These are phyloP conservation scores for Diabrotica undecimpunctata DNA, from an alignment of 1,140 invertebrate species.

Conservation along the genomic window DNA sequence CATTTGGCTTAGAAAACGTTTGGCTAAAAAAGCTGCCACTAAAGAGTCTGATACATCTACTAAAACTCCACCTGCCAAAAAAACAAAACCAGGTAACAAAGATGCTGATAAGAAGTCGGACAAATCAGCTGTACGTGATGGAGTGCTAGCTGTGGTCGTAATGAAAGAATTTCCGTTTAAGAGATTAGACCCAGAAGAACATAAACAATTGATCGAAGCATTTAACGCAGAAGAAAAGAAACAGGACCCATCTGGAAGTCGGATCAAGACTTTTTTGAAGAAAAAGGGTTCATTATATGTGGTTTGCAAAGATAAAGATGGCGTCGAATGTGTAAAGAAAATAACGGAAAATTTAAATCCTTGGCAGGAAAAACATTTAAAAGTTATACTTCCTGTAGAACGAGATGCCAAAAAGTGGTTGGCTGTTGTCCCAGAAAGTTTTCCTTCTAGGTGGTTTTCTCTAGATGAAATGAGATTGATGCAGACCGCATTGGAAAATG, in stretches of 20 bases:
- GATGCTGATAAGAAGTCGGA: too few relatives aligned
- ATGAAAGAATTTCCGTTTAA: neutral
- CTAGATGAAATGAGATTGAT: conserved; percentile 1
- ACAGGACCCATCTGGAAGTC: neutral
- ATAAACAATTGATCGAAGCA: neutral
- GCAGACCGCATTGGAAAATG: neutral
- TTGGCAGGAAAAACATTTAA: conserved; percentile 7
- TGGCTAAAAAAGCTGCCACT: too few relatives aligned
- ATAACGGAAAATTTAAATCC: conserved; percentile 4
- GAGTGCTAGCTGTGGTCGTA: neutral
- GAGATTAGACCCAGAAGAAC: neutral
- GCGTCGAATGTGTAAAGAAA: conserved; percentile 11
- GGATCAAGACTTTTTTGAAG: neutral
- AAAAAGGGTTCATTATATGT: conserved; percentile 9
- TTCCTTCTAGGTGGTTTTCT: neutral
- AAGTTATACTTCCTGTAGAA: conserved; percentile 3
- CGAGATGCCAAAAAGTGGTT: neutral
- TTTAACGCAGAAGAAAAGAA: neutral
- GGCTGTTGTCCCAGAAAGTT: neutral
- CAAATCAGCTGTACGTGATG: neutral
- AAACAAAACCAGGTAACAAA: too few relatives aligned
- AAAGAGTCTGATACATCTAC: too few relatives aligned
- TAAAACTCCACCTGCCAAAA: too few relatives aligned
- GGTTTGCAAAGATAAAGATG: conserved; percentile 6
- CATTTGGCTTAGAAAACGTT: too few relatives aligned